Base-by-base conservation (phyloP, 1,140 invertebrate genomes). In the Eurosta solidaginis region DNA sequence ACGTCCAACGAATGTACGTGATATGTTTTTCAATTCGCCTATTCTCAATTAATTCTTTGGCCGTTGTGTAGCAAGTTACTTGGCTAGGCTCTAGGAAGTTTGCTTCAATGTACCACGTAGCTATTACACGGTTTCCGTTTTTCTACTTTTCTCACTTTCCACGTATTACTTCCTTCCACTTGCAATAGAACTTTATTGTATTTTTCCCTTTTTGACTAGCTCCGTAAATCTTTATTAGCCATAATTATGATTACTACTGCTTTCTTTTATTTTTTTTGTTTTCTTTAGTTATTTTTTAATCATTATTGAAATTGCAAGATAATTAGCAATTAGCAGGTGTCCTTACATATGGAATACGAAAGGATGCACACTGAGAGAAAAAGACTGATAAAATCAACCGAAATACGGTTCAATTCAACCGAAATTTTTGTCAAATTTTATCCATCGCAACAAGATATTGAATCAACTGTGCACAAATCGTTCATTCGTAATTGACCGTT, bases 221-320 rank as follows among this genome's bases (percentile, higher is more conserved):
- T 68, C 33, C 33, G 40, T 68, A 68, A 22, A 68, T 68, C 40
- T 42, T 33, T 68, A 27, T 7, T 68, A 68, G 40, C 10, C 40
- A 68, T 68, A 68, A 68, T 68, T 68, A 40, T 42, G 59, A 68
- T 68, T 68, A 40, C 59, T 29, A 20, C n/a, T 40, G 36, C 29
- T 68, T 36, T 68, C 27, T 68, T 22, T n/a, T 14, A 40, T 2
- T n/a, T 68, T n/a, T n/a, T 12, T 20, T 52, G 20, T 52, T 12
- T 1, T 42, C 1, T 17, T 22, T 68, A 9, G n/a, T 36, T 68
- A 14, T 54, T 5, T 20, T 36, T 6, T 68, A 40, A 42, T 68
- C 33, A 68, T 68, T 68, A 68, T 40, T 17, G n/a, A 40, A 68
- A 68, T 68, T 68, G 59, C 36, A 5, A 68, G 59, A 68, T 68